Conservation (phyloP, 2,113 vertebrate species). For the Microtus pennsylvanicus region DNA sequence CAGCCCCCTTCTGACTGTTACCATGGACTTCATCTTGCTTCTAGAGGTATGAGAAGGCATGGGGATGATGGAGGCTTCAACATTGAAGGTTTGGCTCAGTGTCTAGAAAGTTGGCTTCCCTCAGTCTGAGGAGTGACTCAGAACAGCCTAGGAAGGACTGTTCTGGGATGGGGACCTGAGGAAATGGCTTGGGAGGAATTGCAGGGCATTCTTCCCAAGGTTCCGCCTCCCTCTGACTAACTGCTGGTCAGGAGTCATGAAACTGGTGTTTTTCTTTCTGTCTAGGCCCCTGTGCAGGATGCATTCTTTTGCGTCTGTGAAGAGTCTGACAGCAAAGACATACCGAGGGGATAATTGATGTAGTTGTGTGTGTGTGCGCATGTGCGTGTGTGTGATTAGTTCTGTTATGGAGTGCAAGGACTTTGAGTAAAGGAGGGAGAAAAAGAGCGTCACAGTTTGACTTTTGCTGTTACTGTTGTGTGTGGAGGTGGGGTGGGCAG, state of each 20-base stretch:
- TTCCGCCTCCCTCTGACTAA: neutral
- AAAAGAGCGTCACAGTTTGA: neutral
- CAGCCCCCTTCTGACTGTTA: neutral
- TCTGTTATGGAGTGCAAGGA: neutral
- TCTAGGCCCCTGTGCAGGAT: neutral
- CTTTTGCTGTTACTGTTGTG: neutral
- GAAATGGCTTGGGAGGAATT: neutral
- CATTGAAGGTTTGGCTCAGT: neutral
- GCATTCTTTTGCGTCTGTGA: neutral
- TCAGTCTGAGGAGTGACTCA: neutral
- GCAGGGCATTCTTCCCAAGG: neutral
- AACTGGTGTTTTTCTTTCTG: neutral
- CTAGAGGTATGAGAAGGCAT: too few species aligned
- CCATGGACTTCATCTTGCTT: neutral
- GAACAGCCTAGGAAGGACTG: neutral
- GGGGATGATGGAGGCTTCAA: neutral
- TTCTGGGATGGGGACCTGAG: neutral
- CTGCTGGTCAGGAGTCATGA: neutral
- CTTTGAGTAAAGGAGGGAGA: neutral
- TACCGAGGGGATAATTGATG: neutral
- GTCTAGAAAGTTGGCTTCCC: neutral
- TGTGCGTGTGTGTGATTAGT: neutral
- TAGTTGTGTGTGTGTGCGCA: neutral
- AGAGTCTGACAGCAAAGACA: neutral
- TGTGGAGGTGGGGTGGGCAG: neutral